Conservation (phyloP, 2,888 invertebrate genomes). For the Hyles lineata region DNA sequence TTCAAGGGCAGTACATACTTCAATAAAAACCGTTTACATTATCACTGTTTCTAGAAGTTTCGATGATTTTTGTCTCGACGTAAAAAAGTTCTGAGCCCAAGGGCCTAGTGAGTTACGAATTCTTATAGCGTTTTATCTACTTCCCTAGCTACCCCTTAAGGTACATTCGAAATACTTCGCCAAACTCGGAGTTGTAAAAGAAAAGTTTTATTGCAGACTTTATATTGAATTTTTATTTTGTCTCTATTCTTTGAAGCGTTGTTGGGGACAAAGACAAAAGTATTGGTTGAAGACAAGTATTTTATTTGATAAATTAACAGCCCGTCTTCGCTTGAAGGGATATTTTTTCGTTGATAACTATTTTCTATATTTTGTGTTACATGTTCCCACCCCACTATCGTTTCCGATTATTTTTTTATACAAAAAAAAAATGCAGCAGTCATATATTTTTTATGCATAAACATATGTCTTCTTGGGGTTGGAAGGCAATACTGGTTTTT, state of each 20-base stretch:
- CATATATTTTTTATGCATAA: too few species aligned
- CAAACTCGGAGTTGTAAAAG: constrained; percentile 32
- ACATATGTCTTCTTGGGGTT: too few species aligned
- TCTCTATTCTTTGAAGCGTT: background rate
- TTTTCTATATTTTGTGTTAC: too few species aligned
- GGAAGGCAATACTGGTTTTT: too few species aligned
- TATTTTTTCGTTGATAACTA: too few species aligned
- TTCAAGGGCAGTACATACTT: constrained; percentile 21
- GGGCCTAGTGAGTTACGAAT: constrained; percentile 26
- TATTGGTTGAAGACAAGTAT: background rate
- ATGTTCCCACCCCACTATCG: too few species aligned
- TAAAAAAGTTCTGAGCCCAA: constrained; percentile 27
- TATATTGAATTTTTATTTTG: constrained; percentile 26
- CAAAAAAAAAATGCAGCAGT: too few species aligned
- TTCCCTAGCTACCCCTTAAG: constrained; percentile 23
- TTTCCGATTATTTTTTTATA: too few species aligned
- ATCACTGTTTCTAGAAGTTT: constrained; percentile 13
- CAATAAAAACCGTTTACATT: constrained; percentile 10
- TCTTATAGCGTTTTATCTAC: constrained; percentile 30
- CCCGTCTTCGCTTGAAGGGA: too few species aligned
- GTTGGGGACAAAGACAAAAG: background rate
- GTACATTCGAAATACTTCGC: constrained; percentile 19
- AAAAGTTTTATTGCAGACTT: constrained; percentile 38
- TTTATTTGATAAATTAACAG: too few species aligned
- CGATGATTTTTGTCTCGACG: constrained; percentile 21